Percentiles rank a stretch among this genome's conserved stretches.
Conservation (phyloP, 2,113 vertebrate genomes). For the Morone chrysops region DNA sequence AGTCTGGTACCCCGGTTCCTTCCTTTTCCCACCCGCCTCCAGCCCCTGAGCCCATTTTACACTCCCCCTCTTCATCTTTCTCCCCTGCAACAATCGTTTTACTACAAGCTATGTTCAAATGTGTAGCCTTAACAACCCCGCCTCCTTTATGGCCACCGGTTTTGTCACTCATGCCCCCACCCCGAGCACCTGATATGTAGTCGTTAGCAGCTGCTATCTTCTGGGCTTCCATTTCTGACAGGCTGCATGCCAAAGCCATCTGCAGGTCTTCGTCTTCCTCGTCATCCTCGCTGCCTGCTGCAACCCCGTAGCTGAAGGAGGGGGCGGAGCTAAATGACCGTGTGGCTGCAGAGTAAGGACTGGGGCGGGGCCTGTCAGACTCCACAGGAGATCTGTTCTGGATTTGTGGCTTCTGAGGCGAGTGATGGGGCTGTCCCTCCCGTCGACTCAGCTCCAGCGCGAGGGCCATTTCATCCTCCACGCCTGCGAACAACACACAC, state of each 20-base stretch:
- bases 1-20: conserved; percentile 11
- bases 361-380: conserved; percentile 4
- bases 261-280: conserved; percentile 95
- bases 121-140: conserved; percentile 17
- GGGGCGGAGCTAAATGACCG: conserved; percentile 86
- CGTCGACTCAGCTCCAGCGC: conserved; percentile 94
- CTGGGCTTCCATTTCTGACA: conserved; percentile 95
- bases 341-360: conserved; percentile 44
- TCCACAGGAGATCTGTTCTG: conserved; percentile 56
- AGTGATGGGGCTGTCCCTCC: conserved; percentile 81
- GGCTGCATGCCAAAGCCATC: conserved; percentile 97
- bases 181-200: conserved; percentile 84
- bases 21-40: conserved; percentile 6
- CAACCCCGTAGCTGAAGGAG: conserved; percentile 79
- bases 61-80: conserved; percentile 1
- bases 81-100: conserved; percentile 15
- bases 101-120: not conserved
- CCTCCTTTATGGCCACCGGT: conserved; percentile 22
- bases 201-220: conserved; percentile 86
- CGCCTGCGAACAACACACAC: conserved; percentile 81
- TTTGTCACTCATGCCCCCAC: conserved; percentile 35
- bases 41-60: conserved; percentile 27
- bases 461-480: conserved; percentile 93
- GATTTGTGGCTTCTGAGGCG: conserved; percentile 73
- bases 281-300: conserved; percentile 74